These are phyloP conservation scores for Phenganax stokvisi DNA, from an alignment of 92 coral and sea anemone genomes.

Conservation along the genomic window DNA sequence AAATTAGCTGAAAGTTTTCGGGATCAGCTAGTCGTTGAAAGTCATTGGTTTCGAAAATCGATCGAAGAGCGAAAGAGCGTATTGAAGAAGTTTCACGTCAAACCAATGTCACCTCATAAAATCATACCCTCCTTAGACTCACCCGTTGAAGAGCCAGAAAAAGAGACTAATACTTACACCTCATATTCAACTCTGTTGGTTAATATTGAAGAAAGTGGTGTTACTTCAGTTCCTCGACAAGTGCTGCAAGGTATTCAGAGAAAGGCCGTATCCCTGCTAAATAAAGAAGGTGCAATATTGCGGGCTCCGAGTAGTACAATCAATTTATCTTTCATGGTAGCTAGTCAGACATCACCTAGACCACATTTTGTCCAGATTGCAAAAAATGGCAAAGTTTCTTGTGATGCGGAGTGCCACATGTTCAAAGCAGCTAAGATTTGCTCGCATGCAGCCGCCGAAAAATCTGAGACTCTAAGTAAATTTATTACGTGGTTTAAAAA, in stretches of 20 bases:
- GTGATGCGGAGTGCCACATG: not conserved
- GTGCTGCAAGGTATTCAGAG: no score
- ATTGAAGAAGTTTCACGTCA: not conserved
- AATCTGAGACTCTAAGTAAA: constrained; percentile 7
- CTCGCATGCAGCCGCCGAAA: constrained; percentile 3
- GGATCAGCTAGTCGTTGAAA: not conserved
- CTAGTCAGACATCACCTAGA: no score
- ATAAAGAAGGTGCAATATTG: no score
- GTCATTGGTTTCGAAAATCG: not conserved
- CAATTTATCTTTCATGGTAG: no score
- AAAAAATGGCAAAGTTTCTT: constrained; percentile 2
- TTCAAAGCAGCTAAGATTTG: not conserved
- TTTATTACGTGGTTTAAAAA: constrained; percentile 35
- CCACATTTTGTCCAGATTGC: not conserved
- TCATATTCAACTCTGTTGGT: no score
- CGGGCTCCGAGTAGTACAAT: no score
- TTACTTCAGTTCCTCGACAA: no score
- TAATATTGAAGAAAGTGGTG: no score
- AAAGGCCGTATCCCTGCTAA: no score
- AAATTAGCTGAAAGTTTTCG: not conserved
- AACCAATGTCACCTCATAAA: not conserved
- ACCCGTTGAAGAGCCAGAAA: not conserved
- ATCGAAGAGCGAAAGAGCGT: not conserved
- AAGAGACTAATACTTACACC: no score
- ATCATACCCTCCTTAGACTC: not conserved